Evolutionary conservation across 2,113 vertebrate genomes (phyloP), one percentile per base, ranked within the genome.

Genomic region (Dipodomys stephensi): DNA sequence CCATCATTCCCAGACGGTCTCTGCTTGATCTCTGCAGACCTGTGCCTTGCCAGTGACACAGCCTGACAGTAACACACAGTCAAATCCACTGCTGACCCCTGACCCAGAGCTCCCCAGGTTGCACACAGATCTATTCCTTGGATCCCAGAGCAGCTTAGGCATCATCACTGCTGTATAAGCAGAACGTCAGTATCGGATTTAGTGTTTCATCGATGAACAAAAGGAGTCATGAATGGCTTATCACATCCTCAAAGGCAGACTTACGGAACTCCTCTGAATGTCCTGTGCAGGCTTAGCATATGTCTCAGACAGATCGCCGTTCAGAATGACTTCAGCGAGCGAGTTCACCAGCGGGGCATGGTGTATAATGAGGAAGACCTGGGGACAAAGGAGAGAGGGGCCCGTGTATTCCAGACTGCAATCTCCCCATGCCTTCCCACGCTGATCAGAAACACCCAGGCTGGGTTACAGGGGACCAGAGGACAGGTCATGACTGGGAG

Each of bases 341-440:
- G 99, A 98, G 97, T 99, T 99, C 96, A 99, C 99, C 98, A 99
- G 98, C 2, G 99, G 99, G 74, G 98, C 98, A 12, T 99, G 99
- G 97, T 99, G 99, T 96, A 99, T 99, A 91, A 99, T 99, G 74
- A 99, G 98, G 97, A 99, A 99, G 93, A 99, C 99, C 99, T 99
- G 89, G 74, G 39, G n/a, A 93, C 77, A 84, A 30, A 91, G 92
- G 76, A 81, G 62, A 92, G 81, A 86, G 0, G 27, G 65, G 62
- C 85, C 85, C 67, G 16, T 46, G 30, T 6, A 35, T 67, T 78
- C 35, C 39, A 74, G 72, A 5, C 4, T 3, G 23, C 19, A 22
- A 16, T 69, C 64, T 78, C 57, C 39, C 39, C 23, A 25, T 18
- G 9, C 13, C 62, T 60, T 83, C 57, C 46, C 83, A 32, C n/a